Evolutionary conservation across 2,113 vertebrate genomes (phyloP).

Genomic region (Amphiprion ocellaris): DNA sequence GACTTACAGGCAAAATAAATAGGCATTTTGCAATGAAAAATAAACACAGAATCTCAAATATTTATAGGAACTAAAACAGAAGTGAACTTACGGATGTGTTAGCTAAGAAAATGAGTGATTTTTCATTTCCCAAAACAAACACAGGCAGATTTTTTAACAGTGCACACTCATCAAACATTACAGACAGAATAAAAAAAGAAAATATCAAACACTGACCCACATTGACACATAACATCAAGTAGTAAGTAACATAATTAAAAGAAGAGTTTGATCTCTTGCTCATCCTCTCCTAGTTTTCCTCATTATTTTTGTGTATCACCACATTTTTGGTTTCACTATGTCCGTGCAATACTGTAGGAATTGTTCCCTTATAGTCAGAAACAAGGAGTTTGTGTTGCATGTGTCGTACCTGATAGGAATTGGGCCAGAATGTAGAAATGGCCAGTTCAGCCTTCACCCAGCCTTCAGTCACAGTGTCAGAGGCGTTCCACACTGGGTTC

Average conservation of each 20-base stretch:
- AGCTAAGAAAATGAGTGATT: no score
- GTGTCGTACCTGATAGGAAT: constrained; percentile 93
- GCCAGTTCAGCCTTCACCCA: constrained; percentile 97
- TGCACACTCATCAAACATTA: neutral
- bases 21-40: no score
- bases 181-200: neutral
- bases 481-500: constrained; percentile 97
- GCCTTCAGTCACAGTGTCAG: constrained; percentile 90
- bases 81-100: no score
- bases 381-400: neutral
- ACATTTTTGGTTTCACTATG: no score
- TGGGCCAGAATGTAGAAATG: constrained; percentile 98
- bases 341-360: no score
- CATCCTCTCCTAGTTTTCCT: no score
- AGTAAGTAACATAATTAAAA: neutral
- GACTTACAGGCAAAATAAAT: no score
- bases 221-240: neutral
- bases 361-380: neutral
- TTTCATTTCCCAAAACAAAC: neutral
- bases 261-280: no score
- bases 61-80: no score
- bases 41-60: no score
- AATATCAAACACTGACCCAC: neutral
- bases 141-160: neutral
- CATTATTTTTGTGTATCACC: no score